A percentile compares a stretch with the other conserved stretches of the same genome.
Evolutionary conservation across 1,140 invertebrate genomes (phyloP).

Genomic region (Hypsibius dujardini): DNA sequence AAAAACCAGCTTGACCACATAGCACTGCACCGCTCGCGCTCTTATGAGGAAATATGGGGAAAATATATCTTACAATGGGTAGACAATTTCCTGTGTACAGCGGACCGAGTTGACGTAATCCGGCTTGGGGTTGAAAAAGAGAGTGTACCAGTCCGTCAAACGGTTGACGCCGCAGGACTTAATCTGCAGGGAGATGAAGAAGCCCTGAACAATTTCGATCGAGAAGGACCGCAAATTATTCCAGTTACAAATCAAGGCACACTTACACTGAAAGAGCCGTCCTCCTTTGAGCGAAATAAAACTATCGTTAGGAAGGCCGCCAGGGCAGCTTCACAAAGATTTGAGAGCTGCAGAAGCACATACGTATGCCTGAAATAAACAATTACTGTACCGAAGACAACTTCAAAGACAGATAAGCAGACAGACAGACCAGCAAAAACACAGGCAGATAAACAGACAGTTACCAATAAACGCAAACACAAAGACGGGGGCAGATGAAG

Average conservation of each 20-base stretch:
- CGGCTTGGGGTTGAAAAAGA: slow-evolving; percentile 77
- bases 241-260: neutral
- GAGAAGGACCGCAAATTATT: neutral
- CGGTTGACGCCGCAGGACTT: slow-evolving; percentile 54
- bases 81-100: slow-evolving; percentile 90
- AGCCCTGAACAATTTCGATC: neutral
- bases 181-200: slow-evolving; percentile 34
- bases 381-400: neutral
- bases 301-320: neutral
- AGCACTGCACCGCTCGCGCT: neutral
- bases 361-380: neutral
- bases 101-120: slow-evolving; percentile 70
- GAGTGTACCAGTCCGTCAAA: slow-evolving; percentile 84
- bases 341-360: neutral
- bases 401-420: neutral
- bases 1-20: slow-evolving; percentile 22
- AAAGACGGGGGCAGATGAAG: neutral
- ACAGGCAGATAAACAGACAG: neutral
- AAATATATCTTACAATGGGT: slow-evolving; percentile 56
- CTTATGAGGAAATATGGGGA: neutral
- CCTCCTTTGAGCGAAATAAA: neutral
- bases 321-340: neutral
- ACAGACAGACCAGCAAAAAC: neutral
- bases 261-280: neutral
- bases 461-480: neutral